Evolutionary conservation across 2,888 invertebrate species (phyloP).

Genomic region (Oxystoma pomonae): DNA sequence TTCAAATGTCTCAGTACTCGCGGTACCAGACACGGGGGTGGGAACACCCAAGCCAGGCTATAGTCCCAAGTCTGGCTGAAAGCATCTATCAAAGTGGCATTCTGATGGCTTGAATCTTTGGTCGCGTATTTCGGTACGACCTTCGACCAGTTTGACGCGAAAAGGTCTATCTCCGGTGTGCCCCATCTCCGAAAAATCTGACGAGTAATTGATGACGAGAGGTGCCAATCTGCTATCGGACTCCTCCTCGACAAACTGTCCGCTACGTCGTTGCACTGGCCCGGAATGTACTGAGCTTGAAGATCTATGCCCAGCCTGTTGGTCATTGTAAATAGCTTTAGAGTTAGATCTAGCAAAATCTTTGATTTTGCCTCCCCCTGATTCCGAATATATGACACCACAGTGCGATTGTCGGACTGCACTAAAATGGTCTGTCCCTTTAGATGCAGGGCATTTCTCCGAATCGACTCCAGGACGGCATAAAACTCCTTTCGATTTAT

Average conservation of each 20-base stretch:
- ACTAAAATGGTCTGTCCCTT: too few species aligned
- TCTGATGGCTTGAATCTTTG: constrained; percentile 13
- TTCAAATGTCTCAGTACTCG: constrained; percentile 28
- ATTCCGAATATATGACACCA: constrained; percentile 23
- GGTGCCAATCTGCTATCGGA: too few species aligned
- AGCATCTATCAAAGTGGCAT: constrained; percentile 25
- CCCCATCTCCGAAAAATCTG: constrained; percentile 26
- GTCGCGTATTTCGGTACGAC: constrained; percentile 15
- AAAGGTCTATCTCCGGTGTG: constrained; percentile 23
- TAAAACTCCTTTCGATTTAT: constrained; percentile 25
- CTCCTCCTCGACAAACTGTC: constrained; percentile 25
- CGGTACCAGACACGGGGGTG: constrained; percentile 31
- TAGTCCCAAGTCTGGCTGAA: constrained; percentile 31
- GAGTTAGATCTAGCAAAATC: constrained; percentile 5
- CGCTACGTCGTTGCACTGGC: constrained; percentile 25
- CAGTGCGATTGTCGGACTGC: constrained; percentile 25
- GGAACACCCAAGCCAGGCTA: constrained; percentile 30
- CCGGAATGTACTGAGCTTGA: too few species aligned
- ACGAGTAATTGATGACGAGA: too few species aligned
- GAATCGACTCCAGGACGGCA: constrained; percentile 17
- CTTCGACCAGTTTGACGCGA: constrained; percentile 19
- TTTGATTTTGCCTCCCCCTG: constrained; percentile 23
- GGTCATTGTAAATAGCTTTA: constrained; percentile 13
- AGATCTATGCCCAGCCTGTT: too few species aligned
- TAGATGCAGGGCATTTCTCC: neutral